Evolutionary conservation across 2,888 invertebrate species (phyloP), one percentile per base, ranked within the genome.

Genomic region (Thymelicus lineola): DNA sequence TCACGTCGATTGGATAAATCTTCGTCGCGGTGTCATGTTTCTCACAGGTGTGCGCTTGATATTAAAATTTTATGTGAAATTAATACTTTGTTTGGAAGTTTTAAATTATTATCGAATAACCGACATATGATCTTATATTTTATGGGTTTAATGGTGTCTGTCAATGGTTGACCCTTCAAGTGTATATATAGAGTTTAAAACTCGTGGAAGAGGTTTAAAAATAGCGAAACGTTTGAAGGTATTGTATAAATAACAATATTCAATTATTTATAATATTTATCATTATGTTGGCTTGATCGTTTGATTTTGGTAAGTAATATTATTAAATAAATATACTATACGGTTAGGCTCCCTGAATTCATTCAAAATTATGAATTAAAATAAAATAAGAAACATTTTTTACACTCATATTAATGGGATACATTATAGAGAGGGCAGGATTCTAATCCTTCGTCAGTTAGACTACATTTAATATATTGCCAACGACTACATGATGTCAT

Each of bases 31-130:
- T 82, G 75, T 88, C 84, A 61, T 4, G 72, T 88, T 83, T 77
- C 87, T 63, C 73, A 80, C 86, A 87, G 86, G 86, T 87, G 86
- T 84, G 76, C 79, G 68, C 15, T 45, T 55, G 58, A 68, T 74
- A 79, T 74, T 77, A 72, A 76, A 80, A 82, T 80, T 55, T 67
- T 45, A 61, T 62, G 62, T 45, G 36, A 62, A 62, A 62, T 62
- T 55, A 35, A 55, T 61, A 53, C 50, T 55, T 61, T 62, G 15
- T 62, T 50, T 55, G 55, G 55, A 57, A 12, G 12, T 60, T 61
- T 53, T 53, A 28, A 62, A 62, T 57, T 62, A 46, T 12, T 28
- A 45, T 50, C 57, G 7, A 36, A 45, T 45, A 45, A 45, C 35
- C 28, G 61, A 62, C 36, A 55, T 62, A 57, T 62, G 55, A 46